phyloP scores from a whole-genome alignment of 2,113 vertebrate genomes.

The Hypomesus transpacificus region DNA sequence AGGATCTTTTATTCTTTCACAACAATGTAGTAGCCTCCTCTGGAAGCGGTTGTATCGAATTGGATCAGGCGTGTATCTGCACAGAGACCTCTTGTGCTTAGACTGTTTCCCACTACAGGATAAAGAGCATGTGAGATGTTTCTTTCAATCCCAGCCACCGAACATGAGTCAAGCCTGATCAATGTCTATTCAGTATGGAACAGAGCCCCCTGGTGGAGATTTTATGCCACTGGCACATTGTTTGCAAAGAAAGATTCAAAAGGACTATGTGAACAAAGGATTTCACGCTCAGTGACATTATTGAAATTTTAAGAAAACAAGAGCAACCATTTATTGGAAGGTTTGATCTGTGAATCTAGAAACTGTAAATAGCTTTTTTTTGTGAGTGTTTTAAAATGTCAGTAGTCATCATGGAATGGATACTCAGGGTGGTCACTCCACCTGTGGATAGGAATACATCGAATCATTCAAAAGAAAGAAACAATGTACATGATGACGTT shows the following conservation, averaged over 20 bases:
- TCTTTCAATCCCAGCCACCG: not conserved
- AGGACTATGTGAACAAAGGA: not conserved
- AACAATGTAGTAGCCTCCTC: too few species aligned
- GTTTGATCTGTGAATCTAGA: not conserved
- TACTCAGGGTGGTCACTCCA: slow-evolving; percentile 92
- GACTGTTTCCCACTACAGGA: not conserved
- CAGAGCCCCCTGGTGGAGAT: slow-evolving; percentile 46
- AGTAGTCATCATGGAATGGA: slow-evolving; percentile 81
- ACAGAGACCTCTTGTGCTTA: not conserved
- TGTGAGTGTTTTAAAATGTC: slow-evolving; percentile 60
- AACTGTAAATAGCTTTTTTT: not conserved
- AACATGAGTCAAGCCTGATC: not conserved
- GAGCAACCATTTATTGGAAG: not conserved
- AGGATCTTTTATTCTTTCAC: too few species aligned
- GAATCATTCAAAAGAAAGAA: not conserved
- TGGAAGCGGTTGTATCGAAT: too few species aligned
- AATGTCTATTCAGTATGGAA: slow-evolving; percentile 20
- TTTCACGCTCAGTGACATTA: not conserved
- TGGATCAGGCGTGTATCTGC: not conserved
- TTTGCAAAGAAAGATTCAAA: not conserved
- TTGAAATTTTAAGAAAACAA: not conserved
- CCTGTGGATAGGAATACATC: slow-evolving; percentile 67
- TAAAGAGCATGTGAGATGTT: not conserved
- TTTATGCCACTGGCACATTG: not conserved
- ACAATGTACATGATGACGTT: slow-evolving; percentile 4